Evolutionary conservation across 2,888 invertebrate genomes (phyloP), one percentile per base, ranked within the genome.

Genomic region (Drosophila barbarae): DNA sequence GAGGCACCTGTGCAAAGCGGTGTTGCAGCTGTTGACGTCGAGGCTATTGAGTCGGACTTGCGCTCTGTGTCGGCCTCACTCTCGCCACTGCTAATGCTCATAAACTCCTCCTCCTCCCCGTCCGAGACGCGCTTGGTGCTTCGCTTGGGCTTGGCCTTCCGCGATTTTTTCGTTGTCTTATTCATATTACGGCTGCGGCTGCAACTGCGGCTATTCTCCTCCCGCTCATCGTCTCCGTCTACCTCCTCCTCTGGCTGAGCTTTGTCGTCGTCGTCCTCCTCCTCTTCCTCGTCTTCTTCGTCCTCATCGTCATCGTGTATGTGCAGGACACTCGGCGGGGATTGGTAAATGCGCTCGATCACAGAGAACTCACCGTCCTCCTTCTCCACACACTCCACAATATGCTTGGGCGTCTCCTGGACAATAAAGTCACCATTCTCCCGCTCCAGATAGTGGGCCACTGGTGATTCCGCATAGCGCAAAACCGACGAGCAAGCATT

Each of bases 371-470:
- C 88, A 0, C 89, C 89, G 70, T 88, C 86, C 18, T 90, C 89
- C 53, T 87, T 89, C 68, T 90, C 90, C 10, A 90, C 88, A 39
- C 89, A 90, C 65, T 90, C 89, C 2, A 90, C 89, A 66, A 89
- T 86, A 32, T 89, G 89, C 53, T 88, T 89, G 21, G 89, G 89
- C 12, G 88, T 88, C 69, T 89, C 89, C 61, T 89, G 89, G 9
- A 90, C 88, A 59, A 89, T 88, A 55, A 90, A 89, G 59, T 89
- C 90, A 4, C 90, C 90, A 61, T 89, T 89, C 9, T 89, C 89
- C 3, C 89, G 85, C 69, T 89, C 89, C 36, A 88, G 71, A 73
- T 89, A 89, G 59, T 89, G 89, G 3, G 89, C 89, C 8, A 89
- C 87, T 9, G 89, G 88, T 2, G 89, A 88, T 64, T 89, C 89